Conservation (phyloP, 2,888 invertebrate species). For the Folsomia candida region DNA sequence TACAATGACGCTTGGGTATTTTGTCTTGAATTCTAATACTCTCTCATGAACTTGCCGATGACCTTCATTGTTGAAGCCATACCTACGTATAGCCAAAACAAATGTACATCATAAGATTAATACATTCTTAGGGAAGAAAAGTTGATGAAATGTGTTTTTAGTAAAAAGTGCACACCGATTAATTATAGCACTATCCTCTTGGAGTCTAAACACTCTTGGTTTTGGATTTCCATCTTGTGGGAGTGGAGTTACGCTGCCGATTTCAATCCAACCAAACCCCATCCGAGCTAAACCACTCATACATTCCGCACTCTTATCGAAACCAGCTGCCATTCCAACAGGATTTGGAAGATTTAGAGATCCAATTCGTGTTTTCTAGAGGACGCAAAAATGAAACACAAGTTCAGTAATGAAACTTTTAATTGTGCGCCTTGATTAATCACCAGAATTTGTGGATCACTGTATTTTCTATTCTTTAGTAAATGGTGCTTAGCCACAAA, state of each 20-base stretch:
- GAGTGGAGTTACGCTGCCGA: conserved; percentile 88
- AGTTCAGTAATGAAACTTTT: not conserved
- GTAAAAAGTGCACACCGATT: conserved; percentile 83
- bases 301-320: conserved; percentile 96
- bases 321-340: conserved; percentile 96
- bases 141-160: too few relatives aligned
- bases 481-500: conserved; percentile 72
- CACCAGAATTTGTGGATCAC: conserved; percentile 69
- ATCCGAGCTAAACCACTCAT: conserved; percentile 73
- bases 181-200: conserved; percentile 81
- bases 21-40: conserved; percentile 59
- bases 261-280: conserved; percentile 94
- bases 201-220: conserved; percentile 86
- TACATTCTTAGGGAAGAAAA: too few relatives aligned
- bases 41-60: conserved; percentile 72
- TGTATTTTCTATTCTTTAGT: conserved; percentile 61
- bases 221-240: conserved; percentile 90
- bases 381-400: conserved; percentile 16
- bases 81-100: conserved; percentile 57
- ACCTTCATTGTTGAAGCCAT: conserved; percentile 95
- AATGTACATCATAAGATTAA: too few relatives aligned
- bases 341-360: conserved; percentile 77
- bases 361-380: conserved; percentile 70
- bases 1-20: conserved; percentile 64
- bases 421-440: conserved; percentile 48